Base-by-base conservation (phyloP, 1,140 invertebrate genomes). In the Matsumurasca onukii region DNA sequence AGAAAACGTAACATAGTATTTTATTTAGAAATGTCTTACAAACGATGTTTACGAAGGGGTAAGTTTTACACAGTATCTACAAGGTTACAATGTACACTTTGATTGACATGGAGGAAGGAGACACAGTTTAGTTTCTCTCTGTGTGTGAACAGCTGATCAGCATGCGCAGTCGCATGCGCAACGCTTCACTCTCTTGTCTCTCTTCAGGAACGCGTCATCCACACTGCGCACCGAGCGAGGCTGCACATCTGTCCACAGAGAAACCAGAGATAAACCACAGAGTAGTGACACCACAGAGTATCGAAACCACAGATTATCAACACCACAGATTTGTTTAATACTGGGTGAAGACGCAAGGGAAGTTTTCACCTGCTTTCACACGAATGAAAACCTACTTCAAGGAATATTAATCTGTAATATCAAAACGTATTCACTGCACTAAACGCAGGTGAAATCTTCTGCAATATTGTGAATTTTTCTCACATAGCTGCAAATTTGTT, bases 141-240 rank as follows among this genome's bases (percentile, higher is more conserved):
- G 24, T 1, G 22, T 29, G 15, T 59, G 55, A 29, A 15, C 30
- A 13, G 55, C 5, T 25, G 31, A 27, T 31, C 69, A 76, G 62
- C 75, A 76, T 29, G 72, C 61, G 68, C 75, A 76, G 52, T 76
- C 73, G 52, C 75, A 76, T 27, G 75, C 75, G 55, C 73, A 76
- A n/a, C 75, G 71, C 25, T 72, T 71, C 39, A 75, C 70, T 51
- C 75, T 29, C 70, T 76, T 76, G 30, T 76, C 75, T 13, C 75
- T 70, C 27, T 68, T 67, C 31, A 68, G 72, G 68, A 75, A 64
- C 20, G 73, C 65, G 22, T 70, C 66, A n/a, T 73, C 72, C 48
- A 76, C 72, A 31, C 68, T 69, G 5, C 75, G 69, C 27, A 76
- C 72, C 2, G 75, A 76, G 31, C 75, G 49, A 9, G 75, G 75